phyloP scores from a whole-genome alignment of 2,888 invertebrate species.

The Cryptosula pallasiana region DNA sequence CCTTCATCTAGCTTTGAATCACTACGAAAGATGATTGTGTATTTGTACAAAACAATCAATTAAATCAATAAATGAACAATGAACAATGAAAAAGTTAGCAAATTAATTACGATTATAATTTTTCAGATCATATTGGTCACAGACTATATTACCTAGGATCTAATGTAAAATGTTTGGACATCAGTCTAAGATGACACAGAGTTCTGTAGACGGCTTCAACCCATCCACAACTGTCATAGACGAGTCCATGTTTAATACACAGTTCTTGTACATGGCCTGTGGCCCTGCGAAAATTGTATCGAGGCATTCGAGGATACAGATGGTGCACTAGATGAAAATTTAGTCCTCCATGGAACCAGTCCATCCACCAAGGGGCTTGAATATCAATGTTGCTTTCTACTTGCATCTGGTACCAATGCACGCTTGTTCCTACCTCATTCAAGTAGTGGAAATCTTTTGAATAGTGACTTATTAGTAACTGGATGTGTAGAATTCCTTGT shows the following conservation, averaged over 20 bases:
- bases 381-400: conserved; percentile 29
- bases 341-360: conserved; percentile 29
- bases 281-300: conserved; percentile 27
- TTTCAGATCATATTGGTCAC: no score
- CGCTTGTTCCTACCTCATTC: conserved; percentile 13
- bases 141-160: conserved; percentile 27
- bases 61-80: no score
- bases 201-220: conserved; percentile 26
- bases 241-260: conserved; percentile 27
- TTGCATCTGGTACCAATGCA: conserved; percentile 27
- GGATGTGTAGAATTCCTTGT: conserved; percentile 28
- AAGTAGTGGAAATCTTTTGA: conserved; percentile 26
- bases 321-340: conserved; percentile 29
- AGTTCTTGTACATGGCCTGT: conserved; percentile 23
- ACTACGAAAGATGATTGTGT: no score
- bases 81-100: no score
- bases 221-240: conserved; percentile 28
- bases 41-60: no score
- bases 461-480: conserved; percentile 28
- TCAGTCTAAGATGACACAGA: conserved; percentile 24
- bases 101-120: no score
- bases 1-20: no score
- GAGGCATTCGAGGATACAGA: conserved; percentile 27
- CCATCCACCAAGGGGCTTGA: conserved; percentile 27
- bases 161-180: conserved; percentile 26